Evolutionary conservation across 2,113 vertebrate genomes (phyloP), one percentile per base, ranked within the genome.

Genomic region (Antigone vipio): DNA sequence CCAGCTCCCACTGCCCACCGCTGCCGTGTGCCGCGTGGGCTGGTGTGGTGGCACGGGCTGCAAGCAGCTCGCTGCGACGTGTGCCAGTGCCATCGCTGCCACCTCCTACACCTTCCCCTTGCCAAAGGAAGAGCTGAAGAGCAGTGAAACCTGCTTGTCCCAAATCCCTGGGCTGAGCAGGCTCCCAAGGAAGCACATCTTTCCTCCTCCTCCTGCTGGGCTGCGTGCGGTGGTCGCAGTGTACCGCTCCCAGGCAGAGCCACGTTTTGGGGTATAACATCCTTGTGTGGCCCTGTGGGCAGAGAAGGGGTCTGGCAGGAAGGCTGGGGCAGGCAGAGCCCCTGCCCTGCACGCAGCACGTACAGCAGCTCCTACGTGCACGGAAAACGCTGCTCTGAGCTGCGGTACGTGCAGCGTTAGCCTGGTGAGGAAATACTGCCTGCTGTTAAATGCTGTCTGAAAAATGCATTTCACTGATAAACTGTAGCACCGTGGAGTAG

Each of bases 401-500:
- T 63, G 69, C 60, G 0, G 0, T 20, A 32, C 0, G 0, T 59
- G 56, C 27, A 27, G 52, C 0, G 0, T 55, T 56, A 56, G 38
- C 35, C 56, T 4, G 0, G n/a, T 1, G 4, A 50, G 44, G 79
- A 59, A 68, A 68, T 8, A 9, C 20, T 20, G 44, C 50, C 81
- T 71, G 81, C 40, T 2, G 4, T 34, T 64, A 58, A 67, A 15
- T 4, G 13, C 40, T 89, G 44, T 24, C 77, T 68, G 78, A 66
- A 45, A 92, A 86, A 66, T 8, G 5, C 62, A 15, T 74, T 77
- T 73, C 7, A 9, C 35, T 62, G n/a, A n/a, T 20, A 44, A 93
- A 45, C 11, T 10, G 2, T 27, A 62, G 49, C 53, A 52, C 29
- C 0, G 0, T 30, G 52, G 85, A 49, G 35, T 4, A 56, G 42